phyloP scores from a whole-genome alignment of 2,888 invertebrate species.

The Yponomeuta plumbellus region DNA sequence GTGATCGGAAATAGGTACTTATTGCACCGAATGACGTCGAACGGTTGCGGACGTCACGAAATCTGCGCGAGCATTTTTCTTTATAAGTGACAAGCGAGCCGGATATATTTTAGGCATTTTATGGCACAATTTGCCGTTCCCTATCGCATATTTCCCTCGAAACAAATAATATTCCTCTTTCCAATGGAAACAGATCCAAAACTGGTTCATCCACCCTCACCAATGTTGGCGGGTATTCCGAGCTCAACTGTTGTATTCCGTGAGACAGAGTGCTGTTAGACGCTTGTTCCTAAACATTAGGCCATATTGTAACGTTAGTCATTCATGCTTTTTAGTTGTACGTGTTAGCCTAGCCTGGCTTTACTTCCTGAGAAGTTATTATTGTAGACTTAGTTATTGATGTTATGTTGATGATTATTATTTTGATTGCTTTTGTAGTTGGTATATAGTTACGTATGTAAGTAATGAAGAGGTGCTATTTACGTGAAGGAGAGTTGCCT shows the following conservation, averaged over 20 bases:
- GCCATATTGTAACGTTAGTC: conserved; percentile 2
- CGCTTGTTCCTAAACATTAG: not conserved
- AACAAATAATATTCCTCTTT: no score
- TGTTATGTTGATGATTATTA: not conserved
- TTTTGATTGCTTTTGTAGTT: not conserved
- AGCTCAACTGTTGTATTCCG: not conserved
- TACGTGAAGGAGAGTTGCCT: not conserved
- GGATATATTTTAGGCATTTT: no score
- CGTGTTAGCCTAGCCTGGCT: not conserved
- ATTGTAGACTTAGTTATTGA: not conserved
- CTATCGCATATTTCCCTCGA: no score
- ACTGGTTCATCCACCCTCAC: no score
- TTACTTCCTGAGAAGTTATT: not conserved
- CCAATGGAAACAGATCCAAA: no score
- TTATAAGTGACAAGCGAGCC: no score
- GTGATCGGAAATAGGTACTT: no score
- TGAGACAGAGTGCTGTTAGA: not conserved
- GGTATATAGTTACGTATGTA: not conserved
- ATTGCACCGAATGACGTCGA: no score
- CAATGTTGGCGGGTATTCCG: not conserved
- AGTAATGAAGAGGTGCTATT: not conserved
- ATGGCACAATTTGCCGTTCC: no score
- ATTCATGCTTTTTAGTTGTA: not conserved
- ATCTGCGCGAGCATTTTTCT: no score
- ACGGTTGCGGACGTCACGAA: no score